These are phyloP conservation scores for Ascaphus truei DNA, from an alignment of 2,113 vertebrate genomes.

Conservation along the genomic window DNA sequence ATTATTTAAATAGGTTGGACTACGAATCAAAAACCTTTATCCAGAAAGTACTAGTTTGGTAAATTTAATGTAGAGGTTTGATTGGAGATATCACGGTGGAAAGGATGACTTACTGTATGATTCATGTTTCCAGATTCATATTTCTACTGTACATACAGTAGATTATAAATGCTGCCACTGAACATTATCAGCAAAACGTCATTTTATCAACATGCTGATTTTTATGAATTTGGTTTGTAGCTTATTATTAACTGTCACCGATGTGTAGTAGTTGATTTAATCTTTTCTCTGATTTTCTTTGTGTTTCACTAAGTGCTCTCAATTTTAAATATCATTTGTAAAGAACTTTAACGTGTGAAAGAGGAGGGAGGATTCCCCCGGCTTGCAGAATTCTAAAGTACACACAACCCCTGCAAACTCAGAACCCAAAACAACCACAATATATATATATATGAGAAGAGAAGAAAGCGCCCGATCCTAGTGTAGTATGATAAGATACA, in stretches of 20 bases:
- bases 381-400: too few relatives aligned
- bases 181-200: slow-evolving; percentile 14
- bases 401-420: too few relatives aligned
- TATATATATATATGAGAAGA: too few relatives aligned
- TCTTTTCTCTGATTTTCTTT: background rate
- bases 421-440: too few relatives aligned
- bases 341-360: too few relatives aligned
- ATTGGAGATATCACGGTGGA: background rate
- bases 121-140: background rate
- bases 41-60: background rate
- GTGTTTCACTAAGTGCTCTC: background rate
- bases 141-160: background rate
- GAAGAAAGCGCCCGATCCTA: too few relatives aligned
- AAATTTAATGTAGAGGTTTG: background rate
- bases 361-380: too few relatives aligned
- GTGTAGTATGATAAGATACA: too few relatives aligned
- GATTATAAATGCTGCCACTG: background rate
- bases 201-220: slow-evolving; percentile 7
- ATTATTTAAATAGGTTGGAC: background rate
- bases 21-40: background rate
- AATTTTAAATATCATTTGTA: too few relatives aligned
- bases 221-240: background rate
- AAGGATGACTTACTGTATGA: background rate
- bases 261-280: background rate
- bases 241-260: background rate